Percentiles rank a stretch among this genome's conserved stretches.
These are phyloP conservation scores for Eutolmus rufibarbis DNA, from an alignment of 2,888 invertebrate species.

Conservation along the genomic window DNA sequence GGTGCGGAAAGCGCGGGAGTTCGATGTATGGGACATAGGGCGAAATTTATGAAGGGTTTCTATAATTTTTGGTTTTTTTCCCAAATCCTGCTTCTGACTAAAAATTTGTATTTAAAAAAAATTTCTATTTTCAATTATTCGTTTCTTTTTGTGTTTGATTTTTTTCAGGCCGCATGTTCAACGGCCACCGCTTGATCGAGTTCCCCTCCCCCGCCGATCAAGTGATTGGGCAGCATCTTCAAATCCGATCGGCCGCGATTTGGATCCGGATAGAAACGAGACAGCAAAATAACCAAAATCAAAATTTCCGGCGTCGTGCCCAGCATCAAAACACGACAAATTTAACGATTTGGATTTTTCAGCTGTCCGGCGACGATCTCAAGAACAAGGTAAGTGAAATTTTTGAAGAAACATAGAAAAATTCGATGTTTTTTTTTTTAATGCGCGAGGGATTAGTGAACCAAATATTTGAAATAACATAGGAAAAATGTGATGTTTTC, in stretches of 20 bases:
- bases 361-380: conserved; percentile 61
- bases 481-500: not conserved
- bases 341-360: conserved; percentile 77
- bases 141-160: not conserved
- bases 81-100: too few relatives aligned
- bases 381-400: conserved; percentile 65
- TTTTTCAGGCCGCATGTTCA: conserved; percentile 77
- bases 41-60: too few relatives aligned
- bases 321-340: conserved; percentile 49
- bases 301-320: not conserved
- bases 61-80: too few relatives aligned
- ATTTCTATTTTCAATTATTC: not conserved
- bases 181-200: conserved; percentile 85
- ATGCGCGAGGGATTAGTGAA: not conserved
- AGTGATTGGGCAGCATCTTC: conserved; percentile 66
- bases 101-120: too few relatives aligned
- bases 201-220: conserved; percentile 76
- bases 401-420: not conserved
- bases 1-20: too few relatives aligned
- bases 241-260: conserved; percentile 80
- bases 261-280: conserved; percentile 69
- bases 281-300: conserved; percentile 52
- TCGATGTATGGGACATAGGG: too few relatives aligned
- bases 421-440: not conserved
- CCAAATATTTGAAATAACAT: not conserved